Conservation (phyloP, 2,888 invertebrate genomes). For the Lissonota sp. region DNA sequence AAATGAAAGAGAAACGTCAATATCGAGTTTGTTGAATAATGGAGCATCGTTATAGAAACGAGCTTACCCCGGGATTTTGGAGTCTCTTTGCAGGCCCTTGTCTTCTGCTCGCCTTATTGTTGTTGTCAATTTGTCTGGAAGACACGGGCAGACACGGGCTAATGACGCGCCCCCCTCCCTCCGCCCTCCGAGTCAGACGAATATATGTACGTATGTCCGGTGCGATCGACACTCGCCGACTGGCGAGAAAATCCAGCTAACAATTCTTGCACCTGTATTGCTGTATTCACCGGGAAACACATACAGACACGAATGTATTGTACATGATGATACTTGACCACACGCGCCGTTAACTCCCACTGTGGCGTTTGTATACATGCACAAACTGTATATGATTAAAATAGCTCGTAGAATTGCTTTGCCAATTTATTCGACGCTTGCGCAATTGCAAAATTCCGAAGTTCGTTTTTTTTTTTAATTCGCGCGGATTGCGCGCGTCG, state of each 20-base stretch:
- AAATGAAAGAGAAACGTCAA: neutral
- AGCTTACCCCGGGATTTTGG: conserved; percentile 39
- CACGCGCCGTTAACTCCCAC: conserved; percentile 4
- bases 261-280: conserved; percentile 42
- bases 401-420: conserved; percentile 1
- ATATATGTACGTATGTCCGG: conserved; percentile 24
- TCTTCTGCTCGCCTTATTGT: neutral
- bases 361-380: neutral
- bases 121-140: neutral
- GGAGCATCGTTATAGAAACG: neutral
- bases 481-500: neutral
- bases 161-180: conserved; percentile 19
- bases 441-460: conserved; percentile 23
- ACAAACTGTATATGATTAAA: neutral
- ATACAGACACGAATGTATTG: conserved; percentile 15
- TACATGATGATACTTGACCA: conserved; percentile 13
- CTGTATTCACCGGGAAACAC: conserved; percentile 40
- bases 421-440: conserved; percentile 42
- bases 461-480: conserved; percentile 36
- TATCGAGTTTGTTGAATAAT: neutral
- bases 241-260: conserved; percentile 31
- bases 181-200: conserved; percentile 2
- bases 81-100: conserved; percentile 13
- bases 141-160: neutral
- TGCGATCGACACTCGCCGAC: conserved; percentile 60